phyloP scores from a whole-genome alignment of 2,797 vertebrate species.

The Glyptemys insculpta region DNA sequence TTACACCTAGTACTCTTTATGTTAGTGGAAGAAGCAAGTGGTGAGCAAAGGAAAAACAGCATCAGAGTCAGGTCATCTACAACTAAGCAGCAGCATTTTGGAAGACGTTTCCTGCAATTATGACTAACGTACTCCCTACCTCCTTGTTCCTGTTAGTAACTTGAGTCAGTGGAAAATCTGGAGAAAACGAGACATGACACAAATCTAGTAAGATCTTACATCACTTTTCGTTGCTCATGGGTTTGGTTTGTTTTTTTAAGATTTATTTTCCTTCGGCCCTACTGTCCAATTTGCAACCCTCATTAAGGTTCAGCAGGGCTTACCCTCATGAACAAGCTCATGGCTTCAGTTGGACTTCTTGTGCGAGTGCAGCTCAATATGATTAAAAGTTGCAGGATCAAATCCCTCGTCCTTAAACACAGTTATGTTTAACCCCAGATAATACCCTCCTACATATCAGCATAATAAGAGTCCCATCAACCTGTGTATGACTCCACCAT shows the following conservation, averaged over 20 bases:
- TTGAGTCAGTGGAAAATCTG: background rate
- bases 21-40: background rate
- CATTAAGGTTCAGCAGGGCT: background rate
- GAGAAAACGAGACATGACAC: rapidly evolving
- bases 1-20: background rate
- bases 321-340: background rate
- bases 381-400: background rate
- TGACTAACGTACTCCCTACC: background rate
- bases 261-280: background rate
- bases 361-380: rapidly evolving
- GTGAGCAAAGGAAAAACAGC: rapidly evolving
- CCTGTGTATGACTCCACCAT: background rate
- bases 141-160: background rate
- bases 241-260: background rate
- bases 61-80: background rate
- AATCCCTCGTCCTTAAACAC: background rate
- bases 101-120: background rate
- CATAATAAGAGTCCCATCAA: background rate
- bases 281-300: background rate
- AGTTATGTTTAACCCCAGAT: background rate
- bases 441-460: background rate
- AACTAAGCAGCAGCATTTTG: background rate
- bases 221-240: rapidly evolving
- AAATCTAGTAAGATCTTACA: rapidly evolving
- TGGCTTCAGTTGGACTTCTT: background rate